These are phyloP conservation scores for Betta splendens DNA, from an alignment of 2,797 vertebrate species.

Conservation along the genomic window DNA sequence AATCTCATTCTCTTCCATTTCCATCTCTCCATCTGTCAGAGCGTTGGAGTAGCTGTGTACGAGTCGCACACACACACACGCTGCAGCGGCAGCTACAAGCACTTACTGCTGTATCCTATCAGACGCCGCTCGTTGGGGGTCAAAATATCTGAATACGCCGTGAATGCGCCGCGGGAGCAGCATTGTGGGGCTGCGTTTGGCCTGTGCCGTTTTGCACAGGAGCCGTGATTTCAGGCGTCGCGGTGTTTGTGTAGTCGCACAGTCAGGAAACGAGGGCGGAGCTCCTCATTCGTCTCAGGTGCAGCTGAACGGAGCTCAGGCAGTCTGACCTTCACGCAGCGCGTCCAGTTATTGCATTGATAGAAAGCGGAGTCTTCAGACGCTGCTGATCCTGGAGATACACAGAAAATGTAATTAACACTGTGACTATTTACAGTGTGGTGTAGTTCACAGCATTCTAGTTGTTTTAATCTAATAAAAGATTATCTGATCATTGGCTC, in stretches of 20 bases:
- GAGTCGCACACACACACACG: constrained; percentile 32
- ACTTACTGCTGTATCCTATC: constrained; percentile 64
- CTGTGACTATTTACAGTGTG: background rate
- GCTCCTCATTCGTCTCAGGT: background rate
- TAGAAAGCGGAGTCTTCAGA: too few relatives aligned
- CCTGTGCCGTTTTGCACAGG: background rate
- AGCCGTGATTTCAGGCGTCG: too few relatives aligned
- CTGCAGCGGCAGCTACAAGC: constrained; percentile 37
- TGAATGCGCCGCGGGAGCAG: constrained; percentile 9
- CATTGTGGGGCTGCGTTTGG: background rate
- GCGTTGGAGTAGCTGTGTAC: constrained; percentile 55
- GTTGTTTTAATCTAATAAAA: too few relatives aligned
- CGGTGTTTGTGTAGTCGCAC: too few relatives aligned
- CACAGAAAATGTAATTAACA: too few relatives aligned
- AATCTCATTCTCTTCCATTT: constrained; percentile 48
- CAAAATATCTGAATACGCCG: constrained; percentile 42
- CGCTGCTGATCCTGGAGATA: too few relatives aligned
- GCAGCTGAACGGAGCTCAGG: background rate
- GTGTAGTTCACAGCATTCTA: background rate
- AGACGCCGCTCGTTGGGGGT: constrained; percentile 48
- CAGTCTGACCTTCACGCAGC: background rate
- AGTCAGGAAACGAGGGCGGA: background rate
- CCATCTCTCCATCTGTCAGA: constrained; percentile 55
- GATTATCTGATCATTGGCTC: too few relatives aligned
- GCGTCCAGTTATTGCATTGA: background rate